A percentile compares a stretch with the other conserved stretches of the same genome.
Evolutionary conservation across 2,797 vertebrate genomes (phyloP).

Genomic region (Danio albolineatus): DNA sequence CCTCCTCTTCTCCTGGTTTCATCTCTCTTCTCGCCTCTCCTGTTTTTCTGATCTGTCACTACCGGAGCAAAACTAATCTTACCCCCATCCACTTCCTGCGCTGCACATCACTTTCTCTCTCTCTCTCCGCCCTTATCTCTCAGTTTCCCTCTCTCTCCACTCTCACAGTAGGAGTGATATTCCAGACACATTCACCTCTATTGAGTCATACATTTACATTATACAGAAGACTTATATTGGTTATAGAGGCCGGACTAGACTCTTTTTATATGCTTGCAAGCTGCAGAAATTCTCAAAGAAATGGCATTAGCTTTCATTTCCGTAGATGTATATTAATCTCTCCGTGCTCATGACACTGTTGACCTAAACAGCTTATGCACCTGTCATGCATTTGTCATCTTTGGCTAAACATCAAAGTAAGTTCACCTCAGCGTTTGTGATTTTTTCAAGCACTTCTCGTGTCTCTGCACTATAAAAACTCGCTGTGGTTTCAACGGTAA

Average conservation of each 20-base stretch:
- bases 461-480: too few relatives aligned
- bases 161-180: conserved; percentile 10
- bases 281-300: neutral
- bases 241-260: neutral
- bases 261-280: neutral
- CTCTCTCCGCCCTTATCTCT: conserved; percentile 52
- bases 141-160: neutral
- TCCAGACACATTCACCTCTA: neutral
- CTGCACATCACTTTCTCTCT: conserved; percentile 30
- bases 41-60: conserved; percentile 81
- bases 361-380: conserved; percentile 19
- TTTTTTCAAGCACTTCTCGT: neutral
- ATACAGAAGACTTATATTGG: neutral
- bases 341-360: neutral
- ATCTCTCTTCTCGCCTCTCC: conserved; percentile 71
- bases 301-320: neutral
- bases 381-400: conserved; percentile 3
- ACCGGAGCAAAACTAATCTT: conserved; percentile 82
- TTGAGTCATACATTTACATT: neutral
- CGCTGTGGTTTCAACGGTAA: too few relatives aligned
- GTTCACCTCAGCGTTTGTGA: neutral
- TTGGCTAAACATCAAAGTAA: conserved; percentile 14
- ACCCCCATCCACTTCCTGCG: conserved; percentile 48
- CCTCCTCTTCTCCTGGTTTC: conserved; percentile 72
- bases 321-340: neutral